These are phyloP conservation scores for Melanotaenia boesemani DNA, from an alignment of 2,797 vertebrate genomes.

Conservation along the genomic window DNA sequence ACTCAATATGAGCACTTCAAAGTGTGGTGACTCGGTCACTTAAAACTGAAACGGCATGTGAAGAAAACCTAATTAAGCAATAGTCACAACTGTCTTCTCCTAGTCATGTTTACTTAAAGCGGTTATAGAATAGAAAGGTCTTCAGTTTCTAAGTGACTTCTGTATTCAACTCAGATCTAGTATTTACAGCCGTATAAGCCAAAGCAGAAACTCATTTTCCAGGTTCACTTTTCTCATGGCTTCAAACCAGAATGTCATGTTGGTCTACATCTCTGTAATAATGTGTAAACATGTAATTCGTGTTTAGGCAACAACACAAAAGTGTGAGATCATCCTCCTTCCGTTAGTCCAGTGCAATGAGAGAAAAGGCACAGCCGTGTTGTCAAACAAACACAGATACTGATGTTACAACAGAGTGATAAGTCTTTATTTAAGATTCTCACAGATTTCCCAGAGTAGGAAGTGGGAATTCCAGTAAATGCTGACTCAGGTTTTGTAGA, in stretches of 20 bases:
- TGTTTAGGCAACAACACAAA: slow-evolving; percentile 46
- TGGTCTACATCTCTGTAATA: slow-evolving; percentile 30
- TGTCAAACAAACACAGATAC: slow-evolving; percentile 48
- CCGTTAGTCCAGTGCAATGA: slow-evolving; percentile 37
- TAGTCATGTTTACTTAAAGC: no score
- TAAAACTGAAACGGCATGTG: not conserved
- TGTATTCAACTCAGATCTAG: not conserved
- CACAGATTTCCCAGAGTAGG: slow-evolving; percentile 34
- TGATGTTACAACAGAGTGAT: slow-evolving; percentile 31
- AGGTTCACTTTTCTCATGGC: not conserved
- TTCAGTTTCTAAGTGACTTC: not conserved
- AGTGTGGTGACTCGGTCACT: not conserved
- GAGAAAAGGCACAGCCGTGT: slow-evolving; percentile 30
- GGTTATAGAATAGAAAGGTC: not conserved
- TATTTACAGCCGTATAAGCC: not conserved
- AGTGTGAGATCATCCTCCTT: slow-evolving; percentile 38
- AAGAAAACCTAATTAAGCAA: not conserved
- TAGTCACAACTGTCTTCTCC: not conserved
- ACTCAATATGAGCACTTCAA: not conserved
- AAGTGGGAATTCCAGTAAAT: slow-evolving; percentile 27
- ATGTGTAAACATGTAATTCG: slow-evolving; percentile 15
- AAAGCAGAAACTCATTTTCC: not conserved
- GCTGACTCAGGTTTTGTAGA: slow-evolving; percentile 7
- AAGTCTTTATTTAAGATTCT: slow-evolving; percentile 9
- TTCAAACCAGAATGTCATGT: not conserved